A percentile compares a stretch with the other conserved stretches of the same genome.
phyloP scores from a whole-genome alignment of 2,113 vertebrate species.

The Cygnus buccinator region DNA sequence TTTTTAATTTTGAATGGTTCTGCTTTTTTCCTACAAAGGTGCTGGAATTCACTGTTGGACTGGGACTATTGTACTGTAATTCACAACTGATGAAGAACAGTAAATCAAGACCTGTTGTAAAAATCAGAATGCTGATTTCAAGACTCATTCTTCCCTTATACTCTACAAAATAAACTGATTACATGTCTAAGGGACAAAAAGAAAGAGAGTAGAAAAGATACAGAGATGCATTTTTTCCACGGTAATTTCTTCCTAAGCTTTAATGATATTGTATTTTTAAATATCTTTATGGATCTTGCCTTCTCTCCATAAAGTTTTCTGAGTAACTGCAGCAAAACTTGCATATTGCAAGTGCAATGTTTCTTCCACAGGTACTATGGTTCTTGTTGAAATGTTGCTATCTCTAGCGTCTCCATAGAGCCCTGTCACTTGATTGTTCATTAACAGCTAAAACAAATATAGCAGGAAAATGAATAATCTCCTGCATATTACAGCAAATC shows the following conservation, averaged over 20 bases:
- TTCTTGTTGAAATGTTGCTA: neutral
- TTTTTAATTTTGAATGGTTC: neutral
- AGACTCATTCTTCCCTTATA: neutral
- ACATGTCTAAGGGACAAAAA: neutral
- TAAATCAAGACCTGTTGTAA: neutral
- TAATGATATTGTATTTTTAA: neutral
- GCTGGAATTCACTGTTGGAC: neutral
- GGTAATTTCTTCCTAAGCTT: neutral
- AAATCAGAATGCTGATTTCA: neutral
- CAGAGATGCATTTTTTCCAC: neutral
- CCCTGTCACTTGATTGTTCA: neutral
- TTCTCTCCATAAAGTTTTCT: neutral
- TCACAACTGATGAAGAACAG: neutral
- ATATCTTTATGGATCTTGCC: neutral
- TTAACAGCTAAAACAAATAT: neutral
- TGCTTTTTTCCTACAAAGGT: neutral
- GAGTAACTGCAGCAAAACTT: neutral
- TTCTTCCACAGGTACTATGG: neutral
- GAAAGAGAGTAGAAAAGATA: neutral
- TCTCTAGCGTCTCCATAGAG: neutral
- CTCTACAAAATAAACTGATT: neutral
- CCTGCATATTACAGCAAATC: neutral
- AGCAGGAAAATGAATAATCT: neutral
- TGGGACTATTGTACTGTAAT: neutral
- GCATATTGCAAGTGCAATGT: neutral